Evolutionary conservation across 1,140 invertebrate genomes (phyloP), one percentile per base, ranked within the genome.

Genomic region (Diploscapter pachys): DNA sequence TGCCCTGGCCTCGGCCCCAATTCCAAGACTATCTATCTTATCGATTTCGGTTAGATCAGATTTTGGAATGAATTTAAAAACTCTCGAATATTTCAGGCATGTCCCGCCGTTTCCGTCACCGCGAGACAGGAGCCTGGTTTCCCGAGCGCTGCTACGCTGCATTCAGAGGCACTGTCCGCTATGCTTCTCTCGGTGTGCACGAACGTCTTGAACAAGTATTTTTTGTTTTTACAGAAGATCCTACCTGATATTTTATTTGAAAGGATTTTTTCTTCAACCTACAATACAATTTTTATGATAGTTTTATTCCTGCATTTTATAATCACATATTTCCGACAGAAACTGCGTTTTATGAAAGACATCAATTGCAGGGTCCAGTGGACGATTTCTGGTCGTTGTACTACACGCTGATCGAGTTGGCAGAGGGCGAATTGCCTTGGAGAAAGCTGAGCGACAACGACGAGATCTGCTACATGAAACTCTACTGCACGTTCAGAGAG

Each of bases 311-410:
- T 31, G 1, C 31, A 31, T 31, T 31, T 31, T 31, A 31, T 31
- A 31, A 1, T 31, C 31, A 31, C 31, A 31, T 31, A 31, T 31
- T 31, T 31, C 1, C 31, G 31, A 31, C 31, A 31, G 31, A 31
- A 31, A 31, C 1, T 0, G 1, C 31, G 1, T 31, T 51, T 13
- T 3, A 56, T 51, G 5, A 3, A 85, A 8, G 9, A 2, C 51
- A 31, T 31, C 31, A 69, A 55, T 49, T 52, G 52, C 72, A 74
- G 72, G 13, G 9, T 6, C 31, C 59, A 5, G 3, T 51, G 6
- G 96, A 98, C 87, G 96, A 98, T 87, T 89, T 98, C 0, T 97
- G 95, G 94, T 97, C 94, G 5, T 87, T 99, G 3, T 98, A 98
- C 74, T 75, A 75, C 71, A 61, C 53, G 11, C 50, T 75, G 48